Conservation (phyloP, 1,140 invertebrate genomes). For the Zaprionus inermis region DNA sequence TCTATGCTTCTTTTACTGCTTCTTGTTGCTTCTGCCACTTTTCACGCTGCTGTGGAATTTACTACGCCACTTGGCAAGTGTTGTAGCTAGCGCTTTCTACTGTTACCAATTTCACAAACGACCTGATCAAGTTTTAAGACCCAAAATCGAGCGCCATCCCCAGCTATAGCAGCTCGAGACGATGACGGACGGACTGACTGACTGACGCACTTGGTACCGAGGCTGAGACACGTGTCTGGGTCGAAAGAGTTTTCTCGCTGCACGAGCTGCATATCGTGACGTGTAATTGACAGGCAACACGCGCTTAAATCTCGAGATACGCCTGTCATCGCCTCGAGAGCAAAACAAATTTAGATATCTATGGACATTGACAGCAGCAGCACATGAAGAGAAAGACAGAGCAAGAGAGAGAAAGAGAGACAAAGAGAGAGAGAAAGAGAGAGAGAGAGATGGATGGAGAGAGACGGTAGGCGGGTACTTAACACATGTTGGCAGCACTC, state of each 20-base stretch:
- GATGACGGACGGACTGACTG: slow-evolving; percentile 46
- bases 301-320: slow-evolving; percentile 58
- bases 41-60: not conserved
- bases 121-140: not conserved
- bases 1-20: no score
- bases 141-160: not conserved
- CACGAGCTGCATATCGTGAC: slow-evolving; percentile 59
- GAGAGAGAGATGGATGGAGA: not conserved
- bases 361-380: slow-evolving; percentile 38
- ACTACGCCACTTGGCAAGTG: not conserved
- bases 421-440: not conserved
- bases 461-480: not conserved
- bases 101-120: slow-evolving; percentile 2
- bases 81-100: slow-evolving; percentile 6
- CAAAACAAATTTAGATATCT: slow-evolving; percentile 69
- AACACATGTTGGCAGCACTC: slow-evolving; percentile 17
- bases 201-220: slow-evolving; percentile 36
- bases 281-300: slow-evolving; percentile 77
- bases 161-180: slow-evolving; percentile 24
- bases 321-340: slow-evolving; percentile 69
- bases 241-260: slow-evolving; percentile 1
- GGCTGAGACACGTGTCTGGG: slow-evolving; percentile 25
- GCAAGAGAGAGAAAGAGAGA: not conserved
- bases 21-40: not conserved
- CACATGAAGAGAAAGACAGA: not conserved